These are phyloP conservation scores for Drosophila mauritiana DNA, from an alignment of 1,140 invertebrate species.

Conservation along the genomic window DNA sequence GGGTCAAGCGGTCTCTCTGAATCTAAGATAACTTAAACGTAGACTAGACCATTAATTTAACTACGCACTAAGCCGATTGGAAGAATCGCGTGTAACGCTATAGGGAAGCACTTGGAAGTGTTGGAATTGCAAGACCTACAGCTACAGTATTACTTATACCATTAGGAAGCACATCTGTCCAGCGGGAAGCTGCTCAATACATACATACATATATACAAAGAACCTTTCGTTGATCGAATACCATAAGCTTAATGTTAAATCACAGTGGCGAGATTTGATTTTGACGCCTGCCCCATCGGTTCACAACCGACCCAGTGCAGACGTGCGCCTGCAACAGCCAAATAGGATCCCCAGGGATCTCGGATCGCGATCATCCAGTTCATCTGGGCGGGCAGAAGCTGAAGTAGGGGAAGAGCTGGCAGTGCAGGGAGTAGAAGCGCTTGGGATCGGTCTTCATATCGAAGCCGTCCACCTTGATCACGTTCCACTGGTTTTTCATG, in stretches of 20 bases:
- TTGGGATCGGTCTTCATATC: constrained; percentile 93
- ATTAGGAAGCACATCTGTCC: constrained; percentile 75
- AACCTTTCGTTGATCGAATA: constrained; percentile 46
- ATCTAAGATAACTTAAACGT: constrained; percentile 58
- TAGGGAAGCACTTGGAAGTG: constrained; percentile 77
- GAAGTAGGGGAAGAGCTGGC: constrained; percentile 93
- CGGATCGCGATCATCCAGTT: constrained; percentile 11
- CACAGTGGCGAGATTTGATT: constrained; percentile 79
- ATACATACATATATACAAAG: constrained; percentile 45
- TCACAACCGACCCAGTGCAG: constrained; percentile 58
- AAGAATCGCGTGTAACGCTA: constrained; percentile 54
- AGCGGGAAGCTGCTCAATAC: constrained; percentile 43
- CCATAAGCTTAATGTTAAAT: constrained; percentile 67
- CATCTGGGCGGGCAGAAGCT: constrained; percentile 88
- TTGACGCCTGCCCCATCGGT: constrained; percentile 66
- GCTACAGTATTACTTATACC: constrained; percentile 51
- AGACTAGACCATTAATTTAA: constrained; percentile 81
- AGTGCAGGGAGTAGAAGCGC: constrained; percentile 94
- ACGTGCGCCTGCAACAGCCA: constrained; percentile 69
- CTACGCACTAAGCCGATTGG: constrained; percentile 60
- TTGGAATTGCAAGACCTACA: constrained; percentile 67
- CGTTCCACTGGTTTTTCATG: constrained; percentile 94
- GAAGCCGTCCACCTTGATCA: constrained; percentile 95
- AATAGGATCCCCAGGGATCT: constrained; percentile 12
- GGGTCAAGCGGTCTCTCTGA: constrained; percentile 31